phyloP scores from a whole-genome alignment of 2,797 vertebrate genomes.

The Propithecus perrieri region DNA sequence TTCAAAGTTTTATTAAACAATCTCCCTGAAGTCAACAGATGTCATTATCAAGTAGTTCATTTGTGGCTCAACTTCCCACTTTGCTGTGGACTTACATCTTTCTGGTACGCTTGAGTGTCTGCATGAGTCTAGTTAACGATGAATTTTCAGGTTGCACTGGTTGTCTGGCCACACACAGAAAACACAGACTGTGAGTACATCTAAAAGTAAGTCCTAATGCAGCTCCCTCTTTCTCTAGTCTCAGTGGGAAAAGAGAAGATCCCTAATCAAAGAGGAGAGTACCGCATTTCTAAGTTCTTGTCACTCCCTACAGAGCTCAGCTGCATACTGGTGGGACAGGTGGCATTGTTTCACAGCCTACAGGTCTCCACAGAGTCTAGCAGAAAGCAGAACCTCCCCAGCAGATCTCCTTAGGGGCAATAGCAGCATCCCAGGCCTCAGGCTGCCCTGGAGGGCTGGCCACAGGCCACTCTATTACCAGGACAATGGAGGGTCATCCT shows the following conservation, averaged over 20 bases:
- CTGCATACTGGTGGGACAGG: neutral
- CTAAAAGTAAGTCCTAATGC: neutral
- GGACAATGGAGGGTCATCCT: accelerated
- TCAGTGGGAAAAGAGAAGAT: neutral
- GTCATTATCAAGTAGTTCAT: neutral
- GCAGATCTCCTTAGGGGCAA: neutral
- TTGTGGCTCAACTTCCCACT: neutral
- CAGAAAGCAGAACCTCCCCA: neutral
- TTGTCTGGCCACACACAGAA: neutral
- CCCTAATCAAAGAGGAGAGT: neutral
- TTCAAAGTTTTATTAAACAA: constrained; percentile 4
- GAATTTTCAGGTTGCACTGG: neutral
- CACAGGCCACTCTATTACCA: neutral
- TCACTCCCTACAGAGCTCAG: neutral
- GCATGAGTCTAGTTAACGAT: neutral
- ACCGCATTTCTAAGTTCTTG: neutral
- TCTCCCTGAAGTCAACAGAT: neutral
- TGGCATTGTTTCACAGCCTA: neutral
- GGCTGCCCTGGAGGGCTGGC: neutral
- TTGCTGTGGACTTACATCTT: neutral
- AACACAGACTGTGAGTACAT: neutral
- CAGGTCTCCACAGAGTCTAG: neutral
- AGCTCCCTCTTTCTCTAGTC: neutral
- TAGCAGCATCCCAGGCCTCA: neutral
- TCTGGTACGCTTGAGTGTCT: neutral